phyloP scores from a whole-genome alignment of 2,888 invertebrate species.

The Gasteruption jaculator region DNA sequence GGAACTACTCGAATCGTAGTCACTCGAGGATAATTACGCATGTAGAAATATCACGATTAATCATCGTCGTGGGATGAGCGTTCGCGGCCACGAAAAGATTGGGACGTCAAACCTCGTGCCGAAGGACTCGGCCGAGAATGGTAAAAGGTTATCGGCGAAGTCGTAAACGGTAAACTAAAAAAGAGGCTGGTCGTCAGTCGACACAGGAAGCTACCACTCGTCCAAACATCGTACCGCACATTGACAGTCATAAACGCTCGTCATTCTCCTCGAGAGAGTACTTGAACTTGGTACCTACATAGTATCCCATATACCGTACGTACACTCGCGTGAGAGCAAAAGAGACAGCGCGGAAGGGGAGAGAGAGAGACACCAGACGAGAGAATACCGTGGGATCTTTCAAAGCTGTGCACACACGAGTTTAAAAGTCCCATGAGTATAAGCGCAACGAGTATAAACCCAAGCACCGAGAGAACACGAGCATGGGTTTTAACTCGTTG shows the following conservation, averaged over 20 bases:
- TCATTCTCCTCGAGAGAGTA: conserved; percentile 24
- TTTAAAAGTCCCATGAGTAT: conserved; percentile 5
- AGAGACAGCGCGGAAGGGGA: conserved; percentile 1
- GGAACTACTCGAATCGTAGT: too few relatives aligned
- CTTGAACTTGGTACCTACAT: conserved; percentile 21
- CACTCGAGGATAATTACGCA: too few relatives aligned
- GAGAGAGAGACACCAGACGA: conserved; percentile 1
- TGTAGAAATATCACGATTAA: too few relatives aligned
- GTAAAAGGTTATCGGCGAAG: too few relatives aligned
- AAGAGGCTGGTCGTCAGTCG: too few relatives aligned
- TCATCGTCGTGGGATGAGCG: too few relatives aligned
- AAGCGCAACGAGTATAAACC: too few relatives aligned
- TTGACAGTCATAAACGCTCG: conserved; percentile 27
- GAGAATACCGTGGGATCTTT: conserved; percentile 27
- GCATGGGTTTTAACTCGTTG: conserved; percentile 16
- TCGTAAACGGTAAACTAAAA: too few relatives aligned
- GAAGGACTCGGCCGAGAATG: too few relatives aligned
- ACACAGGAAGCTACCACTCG: conserved; percentile 32
- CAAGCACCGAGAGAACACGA: too few relatives aligned
- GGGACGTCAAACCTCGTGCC: too few relatives aligned
- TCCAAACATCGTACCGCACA: conserved; percentile 24
- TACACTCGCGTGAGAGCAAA: conserved; percentile 6
- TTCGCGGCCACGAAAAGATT: too few relatives aligned
- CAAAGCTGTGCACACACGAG: conserved; percentile 9
- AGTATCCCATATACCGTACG: conserved; percentile 19